A percentile compares a stretch with the other conserved stretches of the same genome.
Evolutionary conservation across 2,888 invertebrate genomes (phyloP).

Genomic region (Rhyacophila evoluta): DNA sequence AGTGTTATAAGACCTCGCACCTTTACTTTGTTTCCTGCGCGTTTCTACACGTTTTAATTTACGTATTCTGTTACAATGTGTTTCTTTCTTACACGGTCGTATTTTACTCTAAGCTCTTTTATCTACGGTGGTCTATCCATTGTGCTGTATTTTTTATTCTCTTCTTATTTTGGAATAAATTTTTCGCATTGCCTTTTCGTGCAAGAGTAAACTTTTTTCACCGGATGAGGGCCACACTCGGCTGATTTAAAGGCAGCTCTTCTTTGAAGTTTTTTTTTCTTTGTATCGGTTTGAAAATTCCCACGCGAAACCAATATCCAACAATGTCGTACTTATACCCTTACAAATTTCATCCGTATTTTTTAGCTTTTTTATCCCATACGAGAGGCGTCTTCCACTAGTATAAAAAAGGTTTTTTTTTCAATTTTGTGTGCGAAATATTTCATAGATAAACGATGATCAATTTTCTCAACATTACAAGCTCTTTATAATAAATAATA

Average conservation of each 20-base stretch:
- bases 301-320: conserved; percentile 26
- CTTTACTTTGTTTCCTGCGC: not conserved
- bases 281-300: conserved; percentile 11
- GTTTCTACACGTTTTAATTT: not conserved
- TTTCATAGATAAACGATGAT: not conserved
- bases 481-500: not conserved
- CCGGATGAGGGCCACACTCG: conserved; percentile 14
- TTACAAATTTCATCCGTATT: not conserved
- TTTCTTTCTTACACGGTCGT: not conserved
- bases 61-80: not conserved
- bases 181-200: not conserved
- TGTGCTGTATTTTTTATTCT: not conserved
- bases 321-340: conserved; percentile 2
- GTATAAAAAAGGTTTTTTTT: not conserved
- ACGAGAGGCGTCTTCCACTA: not conserved
- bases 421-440: not conserved
- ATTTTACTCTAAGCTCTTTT: conserved; percentile 15
- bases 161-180: not conserved
- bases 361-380: not conserved
- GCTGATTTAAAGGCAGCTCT: conserved; percentile 25
- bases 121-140: not conserved
- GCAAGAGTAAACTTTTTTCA: conserved; percentile 9
- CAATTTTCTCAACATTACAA: not conserved
- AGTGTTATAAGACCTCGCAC: not conserved
- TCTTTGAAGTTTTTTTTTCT: conserved; percentile 25